Percentiles rank a stretch among this genome's conserved stretches.
Evolutionary conservation across 2,888 invertebrate genomes (phyloP).

Genomic region (Drosophila testacea): DNA sequence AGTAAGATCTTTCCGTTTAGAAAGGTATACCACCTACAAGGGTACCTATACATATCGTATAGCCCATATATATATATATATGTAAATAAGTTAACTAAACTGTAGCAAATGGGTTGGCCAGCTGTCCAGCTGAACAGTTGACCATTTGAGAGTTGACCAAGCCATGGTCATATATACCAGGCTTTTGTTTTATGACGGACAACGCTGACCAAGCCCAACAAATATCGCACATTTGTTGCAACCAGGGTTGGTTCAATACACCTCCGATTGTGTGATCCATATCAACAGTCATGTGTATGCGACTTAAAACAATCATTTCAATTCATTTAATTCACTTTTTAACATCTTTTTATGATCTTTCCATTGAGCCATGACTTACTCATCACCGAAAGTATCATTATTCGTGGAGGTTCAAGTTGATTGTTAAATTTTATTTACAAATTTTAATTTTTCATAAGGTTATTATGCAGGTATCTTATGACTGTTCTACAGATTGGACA

Average conservation of each 20-base stretch:
- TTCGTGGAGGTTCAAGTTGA: not conserved
- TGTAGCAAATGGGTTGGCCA: slow-evolving; percentile 70
- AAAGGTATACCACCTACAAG: slow-evolving; percentile 28
- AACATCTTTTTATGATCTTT: slow-evolving; percentile 8
- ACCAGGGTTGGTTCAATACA: slow-evolving; percentile 55
- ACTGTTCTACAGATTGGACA: not conserved
- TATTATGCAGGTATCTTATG: not conserved
- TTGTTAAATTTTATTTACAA: not conserved
- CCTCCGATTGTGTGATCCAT: slow-evolving; percentile 5
- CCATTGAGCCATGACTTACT: slow-evolving; percentile 9
- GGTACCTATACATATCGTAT: not conserved
- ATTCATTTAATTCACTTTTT: slow-evolving; percentile 13
- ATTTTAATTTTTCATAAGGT: not conserved
- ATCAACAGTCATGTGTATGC: slow-evolving; percentile 11
- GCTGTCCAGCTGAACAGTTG: slow-evolving; percentile 62
- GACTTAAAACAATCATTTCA: slow-evolving; percentile 6
- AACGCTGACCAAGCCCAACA: slow-evolving; percentile 72
- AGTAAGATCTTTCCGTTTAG: slow-evolving; percentile 29
- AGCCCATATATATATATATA: slow-evolving; percentile 30
- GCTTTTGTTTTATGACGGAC: slow-evolving; percentile 68
- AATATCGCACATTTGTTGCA: slow-evolving; percentile 65
- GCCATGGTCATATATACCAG: slow-evolving; percentile 65
- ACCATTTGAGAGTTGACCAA: slow-evolving; percentile 59
- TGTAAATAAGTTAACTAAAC: slow-evolving; percentile 70
- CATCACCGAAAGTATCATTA: not conserved